Conservation (phyloP, 1,140 invertebrate genomes). For the Eciton burchellii region DNA sequence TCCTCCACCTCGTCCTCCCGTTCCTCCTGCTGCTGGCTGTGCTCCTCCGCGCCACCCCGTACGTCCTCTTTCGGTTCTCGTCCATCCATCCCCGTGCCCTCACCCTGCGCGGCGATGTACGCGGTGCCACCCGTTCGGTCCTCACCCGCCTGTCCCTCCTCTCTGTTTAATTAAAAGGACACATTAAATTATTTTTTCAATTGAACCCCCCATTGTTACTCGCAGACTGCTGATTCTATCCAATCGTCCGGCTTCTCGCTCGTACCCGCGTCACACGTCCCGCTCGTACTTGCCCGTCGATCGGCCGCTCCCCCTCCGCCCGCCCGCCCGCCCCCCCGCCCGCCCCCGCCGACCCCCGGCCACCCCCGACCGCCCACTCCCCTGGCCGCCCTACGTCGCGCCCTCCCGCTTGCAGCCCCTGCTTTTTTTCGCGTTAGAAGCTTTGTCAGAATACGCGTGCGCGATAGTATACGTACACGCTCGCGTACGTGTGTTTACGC, state of each 20-base stretch:
- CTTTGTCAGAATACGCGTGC: conserved; percentile 72
- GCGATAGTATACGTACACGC: conserved; percentile 55
- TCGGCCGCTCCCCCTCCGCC: conserved; percentile 20
- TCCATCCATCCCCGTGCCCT: conserved; percentile 69
- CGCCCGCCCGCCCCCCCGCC: conserved; percentile 24
- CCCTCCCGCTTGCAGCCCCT: conserved; percentile 55
- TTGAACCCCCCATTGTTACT: conserved; percentile 85
- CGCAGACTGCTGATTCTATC: conserved; percentile 85
- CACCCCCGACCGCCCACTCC: conserved; percentile 7
- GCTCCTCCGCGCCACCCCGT: conserved; percentile 65
- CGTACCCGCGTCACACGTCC: conserved; percentile 56
- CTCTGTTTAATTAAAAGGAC: conserved; percentile 86
- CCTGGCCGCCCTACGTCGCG: conserved; percentile 48
- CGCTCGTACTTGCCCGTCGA: conserved; percentile 50
- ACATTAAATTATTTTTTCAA: conserved; percentile 86
- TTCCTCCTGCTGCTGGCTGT: conserved; percentile 62
- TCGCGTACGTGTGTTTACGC: conserved; percentile 65
- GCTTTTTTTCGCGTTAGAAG: conserved; percentile 73
- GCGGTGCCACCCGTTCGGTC: conserved; percentile 72
- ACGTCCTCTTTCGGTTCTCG: conserved; percentile 67
- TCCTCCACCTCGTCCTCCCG: conserved; percentile 67
- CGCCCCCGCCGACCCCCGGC: conserved; percentile 35
- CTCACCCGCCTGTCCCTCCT: conserved; percentile 78
- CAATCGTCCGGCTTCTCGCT: conserved; percentile 79
- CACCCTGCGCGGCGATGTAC: conserved; percentile 63